A percentile compares a stretch with the other conserved stretches of the same genome.
Conservation (phyloP, 1,140 invertebrate genomes). For the Teleopsis dalmanni region DNA sequence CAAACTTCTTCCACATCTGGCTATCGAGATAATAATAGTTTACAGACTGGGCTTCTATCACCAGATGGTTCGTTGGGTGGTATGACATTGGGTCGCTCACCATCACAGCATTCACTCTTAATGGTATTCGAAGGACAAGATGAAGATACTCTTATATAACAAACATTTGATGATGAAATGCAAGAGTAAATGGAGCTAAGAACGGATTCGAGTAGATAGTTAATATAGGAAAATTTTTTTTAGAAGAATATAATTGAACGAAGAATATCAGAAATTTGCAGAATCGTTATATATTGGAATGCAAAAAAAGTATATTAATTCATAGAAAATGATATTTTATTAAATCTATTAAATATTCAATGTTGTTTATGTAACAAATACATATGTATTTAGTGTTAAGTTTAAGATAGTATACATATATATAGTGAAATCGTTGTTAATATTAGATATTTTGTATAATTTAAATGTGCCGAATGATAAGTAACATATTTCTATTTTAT, state of each 20-base stretch:
- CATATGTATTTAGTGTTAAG: too few relatives aligned
- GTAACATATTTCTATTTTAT: too few relatives aligned
- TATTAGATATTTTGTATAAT: too few relatives aligned
- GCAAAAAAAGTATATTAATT: too few relatives aligned
- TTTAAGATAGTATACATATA: too few relatives aligned
- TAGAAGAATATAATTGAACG: not conserved
- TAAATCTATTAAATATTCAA: too few relatives aligned
- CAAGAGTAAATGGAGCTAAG: not conserved
- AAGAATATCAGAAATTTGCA: not conserved
- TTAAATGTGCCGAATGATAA: too few relatives aligned
- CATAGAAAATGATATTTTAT: too few relatives aligned
- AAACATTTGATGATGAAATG: constrained; percentile 36
- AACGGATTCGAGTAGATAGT: not conserved
- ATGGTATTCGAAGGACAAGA: constrained; percentile 64
- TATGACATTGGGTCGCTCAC: constrained; percentile 42
- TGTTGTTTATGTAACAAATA: too few relatives aligned
- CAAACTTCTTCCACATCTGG: constrained; percentile 73
- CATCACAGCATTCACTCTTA: constrained; percentile 59
- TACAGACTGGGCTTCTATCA: constrained; percentile 49
- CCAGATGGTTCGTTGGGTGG: constrained; percentile 46
- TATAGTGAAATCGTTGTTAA: too few relatives aligned
- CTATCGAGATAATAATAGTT: constrained; percentile 58
- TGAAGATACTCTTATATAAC: constrained; percentile 65
- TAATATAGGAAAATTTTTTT: not conserved
- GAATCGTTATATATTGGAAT: too few relatives aligned